These are phyloP conservation scores for Hoplias malabaricus DNA, from an alignment of 2,113 vertebrate species.

Conservation along the genomic window DNA sequence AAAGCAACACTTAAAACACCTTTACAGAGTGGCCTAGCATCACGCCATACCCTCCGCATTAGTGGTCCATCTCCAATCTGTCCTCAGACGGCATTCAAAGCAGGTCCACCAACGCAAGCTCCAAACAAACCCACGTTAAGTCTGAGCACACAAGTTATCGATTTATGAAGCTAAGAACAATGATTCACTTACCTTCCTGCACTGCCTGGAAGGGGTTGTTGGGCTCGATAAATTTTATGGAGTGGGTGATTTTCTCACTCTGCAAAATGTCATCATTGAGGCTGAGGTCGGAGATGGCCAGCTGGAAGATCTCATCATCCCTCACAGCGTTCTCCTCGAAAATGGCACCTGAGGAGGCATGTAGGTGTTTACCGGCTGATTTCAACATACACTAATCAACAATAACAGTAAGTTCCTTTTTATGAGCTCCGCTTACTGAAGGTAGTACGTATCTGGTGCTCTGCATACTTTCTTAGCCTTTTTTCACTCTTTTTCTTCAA, in stretches of 20 bases:
- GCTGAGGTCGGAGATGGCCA: constrained; percentile 95
- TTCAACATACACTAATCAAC: too few species aligned
- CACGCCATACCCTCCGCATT: too few species aligned
- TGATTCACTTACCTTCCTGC: constrained; percentile 88
- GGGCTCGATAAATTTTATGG: constrained; percentile 94
- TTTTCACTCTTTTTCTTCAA: too few species aligned
- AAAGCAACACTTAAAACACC: background rate
- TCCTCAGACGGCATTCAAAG: background rate
- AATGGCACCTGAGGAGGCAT: constrained; percentile 83
- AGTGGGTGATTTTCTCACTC: constrained; percentile 98
- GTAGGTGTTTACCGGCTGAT: background rate
- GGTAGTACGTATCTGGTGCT: too few species aligned
- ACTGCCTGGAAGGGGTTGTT: constrained; percentile 98
- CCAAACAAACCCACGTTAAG: background rate
- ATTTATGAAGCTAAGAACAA: constrained; percentile 30
- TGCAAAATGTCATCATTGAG: constrained; percentile 96
- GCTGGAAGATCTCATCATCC: constrained; percentile 95
- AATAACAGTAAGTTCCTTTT: too few species aligned
- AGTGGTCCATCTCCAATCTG: background rate
- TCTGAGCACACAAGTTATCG: constrained; percentile 1
- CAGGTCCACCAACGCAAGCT: background rate
- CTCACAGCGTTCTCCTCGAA: constrained; percentile 95
- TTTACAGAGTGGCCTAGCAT: too few species aligned
- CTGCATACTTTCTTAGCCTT: too few species aligned
- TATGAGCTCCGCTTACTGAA: too few species aligned